These are phyloP conservation scores for Harpagoxenus sublaevis DNA, from an alignment of 2,888 invertebrate genomes.

Conservation along the genomic window DNA sequence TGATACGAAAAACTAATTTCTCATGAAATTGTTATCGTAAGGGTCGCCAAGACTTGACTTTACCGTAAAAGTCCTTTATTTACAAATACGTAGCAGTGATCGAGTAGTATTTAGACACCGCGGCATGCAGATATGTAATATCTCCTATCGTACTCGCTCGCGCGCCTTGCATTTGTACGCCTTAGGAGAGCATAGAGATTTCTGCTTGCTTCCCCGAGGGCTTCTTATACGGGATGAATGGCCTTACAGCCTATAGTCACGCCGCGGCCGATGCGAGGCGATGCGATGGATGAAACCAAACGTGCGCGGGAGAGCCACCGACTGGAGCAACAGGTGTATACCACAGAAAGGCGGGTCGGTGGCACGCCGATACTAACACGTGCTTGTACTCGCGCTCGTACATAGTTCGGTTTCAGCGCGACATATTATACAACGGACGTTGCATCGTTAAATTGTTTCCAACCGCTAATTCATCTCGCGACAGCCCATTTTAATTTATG, in stretches of 20 bases:
- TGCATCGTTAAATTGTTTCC: neutral
- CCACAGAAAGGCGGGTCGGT: constrained; percentile 38
- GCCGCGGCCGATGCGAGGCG: constrained; percentile 17
- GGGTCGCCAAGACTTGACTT: neutral
- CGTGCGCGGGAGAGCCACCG: constrained; percentile 53
- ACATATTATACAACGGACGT: neutral
- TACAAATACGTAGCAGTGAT: neutral
- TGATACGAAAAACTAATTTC: neutral
- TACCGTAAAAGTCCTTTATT: constrained; percentile 15
- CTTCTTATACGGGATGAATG: constrained; percentile 57
- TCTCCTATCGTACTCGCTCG: constrained; percentile 28
- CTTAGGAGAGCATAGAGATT: constrained; percentile 27
- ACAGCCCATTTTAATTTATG: neutral
- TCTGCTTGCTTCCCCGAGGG: constrained; percentile 22
- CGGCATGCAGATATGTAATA: neutral
- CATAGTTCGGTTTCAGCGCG: neutral
- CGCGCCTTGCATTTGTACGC: constrained; percentile 44
- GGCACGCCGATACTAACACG: constrained; percentile 23
- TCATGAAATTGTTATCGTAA: neutral
- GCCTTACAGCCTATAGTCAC: constrained; percentile 50
- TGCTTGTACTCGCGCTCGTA: neutral
- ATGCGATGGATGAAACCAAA: constrained; percentile 42
- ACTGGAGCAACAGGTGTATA: constrained; percentile 58
- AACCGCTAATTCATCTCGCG: neutral
- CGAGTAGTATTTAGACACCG: constrained; percentile 22